These are phyloP conservation scores for Apostichopus leukothele DNA, from an alignment of 53 echinoderm and acorn worm species.

Conservation along the genomic window DNA sequence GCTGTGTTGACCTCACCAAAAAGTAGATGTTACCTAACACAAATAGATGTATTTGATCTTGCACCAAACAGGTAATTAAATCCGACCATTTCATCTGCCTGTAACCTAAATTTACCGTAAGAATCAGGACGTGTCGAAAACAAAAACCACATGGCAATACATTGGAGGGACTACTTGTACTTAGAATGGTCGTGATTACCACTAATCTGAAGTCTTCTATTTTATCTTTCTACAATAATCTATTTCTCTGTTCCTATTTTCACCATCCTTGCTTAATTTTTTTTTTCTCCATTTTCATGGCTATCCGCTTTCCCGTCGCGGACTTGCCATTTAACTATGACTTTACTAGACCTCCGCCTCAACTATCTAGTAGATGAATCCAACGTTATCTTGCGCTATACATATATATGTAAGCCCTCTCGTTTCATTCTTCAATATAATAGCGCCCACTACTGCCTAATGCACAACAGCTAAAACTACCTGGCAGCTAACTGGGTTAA, in stretches of 20 bases:
- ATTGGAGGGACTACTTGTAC: not conserved
- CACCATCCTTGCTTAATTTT: not conserved
- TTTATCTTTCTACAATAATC: not conserved
- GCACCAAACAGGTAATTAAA: slow-evolving; percentile 33
- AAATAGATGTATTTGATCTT: slow-evolving; percentile 17
- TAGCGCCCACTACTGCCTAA: not conserved
- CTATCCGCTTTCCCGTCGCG: slow-evolving; percentile 15
- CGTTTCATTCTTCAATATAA: not conserved
- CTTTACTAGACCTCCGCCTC: too few relatives aligned
- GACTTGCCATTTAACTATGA: too few relatives aligned
- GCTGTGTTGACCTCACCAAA: not conserved
- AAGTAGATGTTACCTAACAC: not conserved
- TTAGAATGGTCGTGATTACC: slow-evolving; percentile 10
- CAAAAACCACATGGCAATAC: slow-evolving; percentile 27
- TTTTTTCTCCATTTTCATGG: slow-evolving; percentile 2
- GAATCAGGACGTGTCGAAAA: slow-evolving; percentile 35
- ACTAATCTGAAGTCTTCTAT: slow-evolving; percentile 20
- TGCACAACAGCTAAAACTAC: not conserved
- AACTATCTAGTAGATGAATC: too few relatives aligned
- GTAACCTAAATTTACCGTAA: slow-evolving; percentile 25
- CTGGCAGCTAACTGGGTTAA: slow-evolving; percentile 33
- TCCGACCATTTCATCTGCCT: slow-evolving; percentile 6
- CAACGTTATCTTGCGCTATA: too few relatives aligned
- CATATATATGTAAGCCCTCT: too few relatives aligned
- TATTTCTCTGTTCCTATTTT: slow-evolving; percentile 6